These are phyloP conservation scores for Chaetodon auriga DNA, from an alignment of 2,113 vertebrate genomes.

Conservation along the genomic window DNA sequence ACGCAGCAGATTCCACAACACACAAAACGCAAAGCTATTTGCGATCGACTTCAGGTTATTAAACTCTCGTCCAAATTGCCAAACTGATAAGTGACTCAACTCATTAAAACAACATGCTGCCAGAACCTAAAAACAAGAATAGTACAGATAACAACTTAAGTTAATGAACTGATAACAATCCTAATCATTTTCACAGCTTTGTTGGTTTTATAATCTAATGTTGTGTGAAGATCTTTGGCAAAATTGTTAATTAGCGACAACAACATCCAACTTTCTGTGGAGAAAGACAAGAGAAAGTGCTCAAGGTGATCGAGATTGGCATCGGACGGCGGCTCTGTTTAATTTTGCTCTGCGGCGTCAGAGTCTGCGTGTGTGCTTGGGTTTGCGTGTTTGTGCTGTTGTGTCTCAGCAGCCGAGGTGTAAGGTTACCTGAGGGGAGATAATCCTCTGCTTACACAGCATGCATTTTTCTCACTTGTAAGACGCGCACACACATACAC, in stretches of 20 bases:
- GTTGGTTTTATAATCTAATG: conserved; percentile 8
- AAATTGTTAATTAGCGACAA: not conserved
- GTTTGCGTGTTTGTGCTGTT: not conserved
- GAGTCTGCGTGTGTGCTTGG: not conserved
- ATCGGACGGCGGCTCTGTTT: not conserved
- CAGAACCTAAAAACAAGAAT: conserved; percentile 16
- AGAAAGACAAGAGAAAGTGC: conserved; percentile 14
- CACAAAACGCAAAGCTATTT: not conserved
- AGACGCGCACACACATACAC: conserved; percentile 1
- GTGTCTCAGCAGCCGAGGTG: conserved; percentile 17
- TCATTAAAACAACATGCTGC: conserved; percentile 2
- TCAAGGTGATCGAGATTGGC: conserved; percentile 17
- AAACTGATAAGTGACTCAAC: conserved; percentile 2
- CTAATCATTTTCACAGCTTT: conserved; percentile 26
- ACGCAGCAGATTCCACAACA: not conserved
- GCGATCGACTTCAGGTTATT: not conserved
- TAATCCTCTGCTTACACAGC: conserved; percentile 58
- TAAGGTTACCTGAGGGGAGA: conserved; percentile 44
- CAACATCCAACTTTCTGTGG: not conserved
- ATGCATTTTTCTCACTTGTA: conserved; percentile 25
- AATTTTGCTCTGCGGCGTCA: not conserved
- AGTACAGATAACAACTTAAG: not conserved
- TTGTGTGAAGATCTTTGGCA: conserved; percentile 9
- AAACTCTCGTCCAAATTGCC: conserved; percentile 13
- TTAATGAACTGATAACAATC: conserved; percentile 12